Conservation (phyloP, 1,140 invertebrate species). For the Agrilus planipennis region DNA sequence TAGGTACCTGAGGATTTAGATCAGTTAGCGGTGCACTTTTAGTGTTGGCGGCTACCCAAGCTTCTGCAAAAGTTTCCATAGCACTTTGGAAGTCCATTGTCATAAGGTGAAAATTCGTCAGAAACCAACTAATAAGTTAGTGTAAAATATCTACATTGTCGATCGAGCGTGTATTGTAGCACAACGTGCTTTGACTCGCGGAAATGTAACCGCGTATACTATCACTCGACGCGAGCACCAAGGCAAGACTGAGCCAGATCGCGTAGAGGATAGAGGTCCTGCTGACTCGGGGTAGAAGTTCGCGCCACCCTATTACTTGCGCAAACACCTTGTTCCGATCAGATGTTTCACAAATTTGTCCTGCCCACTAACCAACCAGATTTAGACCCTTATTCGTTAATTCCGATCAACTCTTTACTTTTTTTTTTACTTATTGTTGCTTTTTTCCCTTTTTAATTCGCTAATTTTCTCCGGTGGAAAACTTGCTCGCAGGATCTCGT, state of each 20-base stretch:
- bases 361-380: constrained; percentile 28
- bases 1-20: constrained; percentile 43
- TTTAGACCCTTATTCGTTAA: no score
- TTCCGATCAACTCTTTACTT: no score
- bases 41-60: constrained; percentile 88
- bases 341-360: constrained; percentile 29
- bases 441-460: no score
- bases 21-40: constrained; percentile 45
- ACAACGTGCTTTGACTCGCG: constrained; percentile 12
- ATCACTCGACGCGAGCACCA: constrained; percentile 11
- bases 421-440: no score
- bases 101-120: constrained; percentile 11
- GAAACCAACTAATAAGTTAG: not conserved
- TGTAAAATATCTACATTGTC: not conserved
- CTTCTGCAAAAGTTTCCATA: constrained; percentile 93
- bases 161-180: not conserved
- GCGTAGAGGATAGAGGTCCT: constrained; percentile 4
- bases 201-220: constrained; percentile 13
- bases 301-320: constrained; percentile 23
- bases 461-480: no score
- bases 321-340: constrained; percentile 22
- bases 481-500: no score
- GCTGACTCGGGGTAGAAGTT: constrained; percentile 6
- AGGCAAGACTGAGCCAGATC: constrained; percentile 15
- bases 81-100: constrained; percentile 92